Base-by-base conservation (phyloP, 2,113 vertebrate species). In the Colaptes auratus region DNA sequence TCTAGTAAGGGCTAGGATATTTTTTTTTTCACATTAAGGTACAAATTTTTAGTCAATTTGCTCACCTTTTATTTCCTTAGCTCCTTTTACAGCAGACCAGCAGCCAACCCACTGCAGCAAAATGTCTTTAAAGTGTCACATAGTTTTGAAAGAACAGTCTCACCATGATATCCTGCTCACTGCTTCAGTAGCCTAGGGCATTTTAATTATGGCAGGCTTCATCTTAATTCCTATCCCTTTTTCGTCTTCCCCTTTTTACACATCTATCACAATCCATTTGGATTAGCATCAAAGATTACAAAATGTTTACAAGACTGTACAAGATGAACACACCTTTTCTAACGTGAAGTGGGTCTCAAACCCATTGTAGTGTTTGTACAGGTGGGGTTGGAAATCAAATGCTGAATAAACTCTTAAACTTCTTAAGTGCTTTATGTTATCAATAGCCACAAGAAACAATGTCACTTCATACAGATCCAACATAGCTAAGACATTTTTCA, bases 401-500 rank as follows among this genome's bases (percentile, higher is more conserved):
- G 8, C 56, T 88, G 75, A 93, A 95, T 72, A 92, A 81, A 72
- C 60, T 91, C 77, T 94, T 92, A 89, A 95, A 96, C 77, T 95
- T 97, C 58, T 36, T 72, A 96, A 95, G 94, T 96, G 90, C 70
- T 91, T 83, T 77, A 93, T 76, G 66, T 96, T 96, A 96, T 96
- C 92, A 93, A 90, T 94, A 96, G 80, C 82, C 91, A 93, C 61
- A 80, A 86, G 94, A 95, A 96, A 93, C 56, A 90, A 12, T 78
- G 94, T 75, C 92, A 91, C 88, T 89, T 94, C 92, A 92, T 77
- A 97, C 74, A 94, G 75, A 96, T 89, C 85, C 97, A 96, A 95
- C 77, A 95, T 30, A 96, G 95, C 92, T 97, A 96, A 97, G 82
- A 90, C 64, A 85, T 86, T 86, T 96, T 95, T 95, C 83, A 93